phyloP scores from a whole-genome alignment of 2,888 invertebrate genomes.

The Chelonus formosanus region DNA sequence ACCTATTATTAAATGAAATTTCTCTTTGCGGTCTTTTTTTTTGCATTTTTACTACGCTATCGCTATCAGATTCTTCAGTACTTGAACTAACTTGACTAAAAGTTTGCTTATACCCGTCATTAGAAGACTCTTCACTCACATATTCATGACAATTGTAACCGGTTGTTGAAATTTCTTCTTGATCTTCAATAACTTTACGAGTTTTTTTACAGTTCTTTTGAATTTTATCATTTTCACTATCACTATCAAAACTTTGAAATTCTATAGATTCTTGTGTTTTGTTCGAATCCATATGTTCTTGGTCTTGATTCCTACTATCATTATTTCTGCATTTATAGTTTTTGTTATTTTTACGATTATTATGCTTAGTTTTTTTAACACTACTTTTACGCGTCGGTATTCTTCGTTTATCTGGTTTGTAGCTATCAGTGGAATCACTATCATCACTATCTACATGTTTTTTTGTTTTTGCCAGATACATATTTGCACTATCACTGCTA shows the following conservation, averaged over 20 bases:
- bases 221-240: conserved; percentile 46
- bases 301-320: conserved; percentile 44
- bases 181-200: conserved; percentile 41
- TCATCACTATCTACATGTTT: conserved; percentile 53
- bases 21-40: conserved; percentile 44
- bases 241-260: conserved; percentile 37
- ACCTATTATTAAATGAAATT: conserved; percentile 40
- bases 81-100: conserved; percentile 27
- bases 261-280: conserved; percentile 27
- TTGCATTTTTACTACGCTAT: conserved; percentile 45
- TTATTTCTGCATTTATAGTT: conserved; percentile 46
- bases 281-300: conserved; percentile 25
- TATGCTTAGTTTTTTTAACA: conserved; percentile 51
- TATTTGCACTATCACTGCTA: conserved; percentile 52
- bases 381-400: conserved; percentile 56
- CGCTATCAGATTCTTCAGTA: conserved; percentile 41
- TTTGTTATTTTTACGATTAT: conserved; percentile 41
- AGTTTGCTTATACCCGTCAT: conserved; percentile 41
- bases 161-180: conserved; percentile 36
- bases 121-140: conserved; percentile 38
- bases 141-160: conserved; percentile 42
- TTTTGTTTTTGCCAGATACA: conserved; percentile 48
- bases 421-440: conserved; percentile 69
- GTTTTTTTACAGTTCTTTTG: conserved; percentile 45
- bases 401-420: conserved; percentile 65